A percentile compares a stretch with the other conserved stretches of the same genome.
These are phyloP conservation scores for Merluccius polli DNA, from an alignment of 2,797 vertebrate genomes.

Conservation along the genomic window DNA sequence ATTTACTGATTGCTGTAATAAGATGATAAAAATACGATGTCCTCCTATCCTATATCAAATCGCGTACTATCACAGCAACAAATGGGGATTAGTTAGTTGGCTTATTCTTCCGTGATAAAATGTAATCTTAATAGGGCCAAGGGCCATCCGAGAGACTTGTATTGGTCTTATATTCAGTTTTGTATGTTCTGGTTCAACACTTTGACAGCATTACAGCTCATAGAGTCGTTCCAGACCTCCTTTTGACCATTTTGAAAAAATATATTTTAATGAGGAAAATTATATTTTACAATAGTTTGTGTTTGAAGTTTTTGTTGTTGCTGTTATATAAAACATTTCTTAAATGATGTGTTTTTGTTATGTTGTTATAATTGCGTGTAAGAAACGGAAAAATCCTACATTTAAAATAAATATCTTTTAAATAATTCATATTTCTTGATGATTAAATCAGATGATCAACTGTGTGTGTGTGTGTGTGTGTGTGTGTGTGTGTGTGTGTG, in stretches of 20 bases:
- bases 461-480: neutral
- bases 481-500: neutral
- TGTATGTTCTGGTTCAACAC: no score
- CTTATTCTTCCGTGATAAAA: no score
- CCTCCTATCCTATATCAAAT: neutral
- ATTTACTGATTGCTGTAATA: conserved; percentile 38
- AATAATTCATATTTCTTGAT: neutral
- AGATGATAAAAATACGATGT: conserved; percentile 25
- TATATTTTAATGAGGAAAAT: no score
- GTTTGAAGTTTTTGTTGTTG: neutral
- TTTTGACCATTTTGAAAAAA: no score
- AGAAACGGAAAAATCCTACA: neutral
- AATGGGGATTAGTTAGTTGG: no score
- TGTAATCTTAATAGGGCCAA: no score
- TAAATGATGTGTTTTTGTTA: neutral
- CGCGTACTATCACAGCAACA: no score
- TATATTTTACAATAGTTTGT: neutral
- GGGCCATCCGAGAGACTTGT: neutral
- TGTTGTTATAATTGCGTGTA: neutral
- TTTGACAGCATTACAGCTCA: no score
- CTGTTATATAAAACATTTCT: neutral
- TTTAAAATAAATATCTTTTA: neutral
- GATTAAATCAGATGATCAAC: neutral
- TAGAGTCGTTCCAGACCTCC: no score
- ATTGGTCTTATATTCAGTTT: no score